Base-by-base conservation (phyloP, 2,888 invertebrate genomes). In the Willowsia nigromaculata region DNA sequence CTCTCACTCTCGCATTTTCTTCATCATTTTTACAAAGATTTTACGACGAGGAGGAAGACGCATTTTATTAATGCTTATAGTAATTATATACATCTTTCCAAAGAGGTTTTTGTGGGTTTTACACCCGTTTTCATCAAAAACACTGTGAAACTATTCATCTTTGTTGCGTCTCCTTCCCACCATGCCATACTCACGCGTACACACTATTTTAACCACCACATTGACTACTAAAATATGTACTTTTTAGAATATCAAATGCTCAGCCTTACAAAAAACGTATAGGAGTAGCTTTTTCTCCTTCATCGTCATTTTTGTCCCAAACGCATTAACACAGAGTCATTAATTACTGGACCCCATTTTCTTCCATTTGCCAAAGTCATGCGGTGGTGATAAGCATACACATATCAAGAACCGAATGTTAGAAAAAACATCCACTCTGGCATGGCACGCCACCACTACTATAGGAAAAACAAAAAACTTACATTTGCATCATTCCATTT, bases 321-420 rank as follows among this genome's bases (percentile, higher is more conserved):
- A 85, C 76, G 85, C 81, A 80, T 86, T 86, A 86, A 80, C 68
- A 80, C 86, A 81, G 43, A 86, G 86, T 81, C 86, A 86, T 86
- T 86, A 86, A 86, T 86, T 86, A 86, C 86, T 68, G 68, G 80
- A 86, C 86, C 86, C 80, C 86, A 80, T 80, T 71, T 85, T 65
- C 56, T 43, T 47, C 85, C 85, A 85, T 85, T 85, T 85, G 86
- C 86, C 86, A 86, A 86, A 80, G 86, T 86, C 81, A 84, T 68
- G 22, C 37, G 27, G 59, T 27, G 40, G n/a, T 76, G 76, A 50
- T 30, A 50, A 40, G 71, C 22, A 43, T 71, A 27, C 50, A 50
- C 50, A 50, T 15, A 13, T 62, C 62, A 62, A 30, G n/a, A 0
- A 25, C 1, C 22, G 25, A 56, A 56, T 25, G 9, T 7, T 7